phyloP scores from a whole-genome alignment of 2,113 vertebrate species.

The Nesogale talazaci region DNA sequence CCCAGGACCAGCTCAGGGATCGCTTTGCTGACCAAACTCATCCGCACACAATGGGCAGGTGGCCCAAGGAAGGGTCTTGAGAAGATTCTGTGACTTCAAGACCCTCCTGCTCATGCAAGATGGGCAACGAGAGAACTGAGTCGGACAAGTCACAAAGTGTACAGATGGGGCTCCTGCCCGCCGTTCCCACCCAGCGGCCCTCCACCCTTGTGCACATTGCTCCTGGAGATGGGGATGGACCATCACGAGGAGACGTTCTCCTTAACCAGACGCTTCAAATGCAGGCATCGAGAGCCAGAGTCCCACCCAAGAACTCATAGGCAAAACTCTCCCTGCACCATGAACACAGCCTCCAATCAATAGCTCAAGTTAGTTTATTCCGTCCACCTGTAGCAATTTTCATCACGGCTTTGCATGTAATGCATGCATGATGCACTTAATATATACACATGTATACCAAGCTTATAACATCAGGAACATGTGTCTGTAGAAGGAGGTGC shows the following conservation, averaged over 20 bases:
- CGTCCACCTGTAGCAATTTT: neutral
- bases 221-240: neutral
- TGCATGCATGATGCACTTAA: neutral
- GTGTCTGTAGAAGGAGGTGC: accelerated
- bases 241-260: neutral
- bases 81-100: neutral
- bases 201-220: accelerated
- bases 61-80: neutral
- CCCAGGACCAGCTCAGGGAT: neutral
- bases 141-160: neutral
- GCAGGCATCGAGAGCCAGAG: neutral
- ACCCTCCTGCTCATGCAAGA: accelerated
- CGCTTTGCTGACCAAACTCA: neutral
- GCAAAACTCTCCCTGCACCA: neutral
- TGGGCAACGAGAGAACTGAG: neutral
- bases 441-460: neutral
- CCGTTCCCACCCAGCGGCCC: accelerated
- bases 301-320: neutral
- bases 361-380: neutral
- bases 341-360: neutral
- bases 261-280: neutral
- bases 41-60: neutral
- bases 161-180: accelerated
- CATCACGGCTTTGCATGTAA: neutral
- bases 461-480: neutral